Percentiles rank a stretch among this genome's conserved stretches.
Conservation (phyloP, 2,797 vertebrate species). For the Gobio occitaniae region DNA sequence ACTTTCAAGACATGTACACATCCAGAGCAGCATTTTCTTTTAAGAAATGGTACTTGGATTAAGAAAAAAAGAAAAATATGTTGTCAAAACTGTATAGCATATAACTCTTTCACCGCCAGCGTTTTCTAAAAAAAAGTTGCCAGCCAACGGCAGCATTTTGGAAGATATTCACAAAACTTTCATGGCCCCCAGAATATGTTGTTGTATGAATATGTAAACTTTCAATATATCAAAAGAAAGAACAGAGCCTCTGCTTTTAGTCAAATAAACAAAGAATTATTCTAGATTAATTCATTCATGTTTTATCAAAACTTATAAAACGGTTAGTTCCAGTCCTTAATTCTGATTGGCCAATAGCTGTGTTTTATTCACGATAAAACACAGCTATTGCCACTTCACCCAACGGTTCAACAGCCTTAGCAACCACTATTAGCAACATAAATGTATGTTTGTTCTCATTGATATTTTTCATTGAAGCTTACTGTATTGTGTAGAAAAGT, state of each 20-base stretch:
- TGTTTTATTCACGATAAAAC: no score
- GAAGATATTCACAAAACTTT: neutral
- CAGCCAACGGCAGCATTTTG: neutral
- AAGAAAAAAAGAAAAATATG: neutral
- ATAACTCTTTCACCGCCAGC: no score
- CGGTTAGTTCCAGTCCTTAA: no score
- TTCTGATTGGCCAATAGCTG: no score
- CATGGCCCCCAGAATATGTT: neutral
- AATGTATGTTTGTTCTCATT: no score
- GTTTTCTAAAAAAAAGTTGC: no score
- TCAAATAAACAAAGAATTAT: no score
- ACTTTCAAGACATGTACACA: neutral
- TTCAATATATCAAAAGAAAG: neutral
- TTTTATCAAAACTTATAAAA: neutral
- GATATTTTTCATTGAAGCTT: no score
- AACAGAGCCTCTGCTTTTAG: neutral
- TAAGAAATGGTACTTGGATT: neutral
- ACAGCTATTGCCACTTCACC: no score
- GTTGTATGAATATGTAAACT: neutral
- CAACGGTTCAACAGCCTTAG: no score
- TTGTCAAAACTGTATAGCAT: neutral
- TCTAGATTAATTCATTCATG: neutral
- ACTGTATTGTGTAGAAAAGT: no score
- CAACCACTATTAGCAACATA: no score
- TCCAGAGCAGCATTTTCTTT: neutral